Evolutionary conservation across 2,113 vertebrate genomes (phyloP), one percentile per base, ranked within the genome.

Genomic region (Haemorhous mexicanus): DNA sequence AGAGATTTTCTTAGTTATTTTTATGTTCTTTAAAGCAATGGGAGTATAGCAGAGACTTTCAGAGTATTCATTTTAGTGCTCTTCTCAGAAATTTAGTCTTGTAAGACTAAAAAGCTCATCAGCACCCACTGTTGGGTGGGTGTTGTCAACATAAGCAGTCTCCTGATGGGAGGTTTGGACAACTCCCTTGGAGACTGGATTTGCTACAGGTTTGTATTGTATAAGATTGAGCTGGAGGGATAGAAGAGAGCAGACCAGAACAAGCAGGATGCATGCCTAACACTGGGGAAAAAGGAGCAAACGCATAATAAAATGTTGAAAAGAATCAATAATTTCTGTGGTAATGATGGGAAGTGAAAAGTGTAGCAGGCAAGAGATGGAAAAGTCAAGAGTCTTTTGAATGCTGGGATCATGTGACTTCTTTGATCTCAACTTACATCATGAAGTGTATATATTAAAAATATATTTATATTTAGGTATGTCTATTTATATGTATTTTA

Each of bases 1-100:
- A 77, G 26, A 93, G 35, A 84, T 89, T 89, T 80, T 86, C 22
- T 84, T 78, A 39, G 81, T 91, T 94, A 67, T 92, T 94, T 89
- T 94, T 84, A 18, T 79, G 56, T 63, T 79, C 74, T 90, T 92
- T 61, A 84, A 92, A 92, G 87, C 73, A 81, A n/a, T 44, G 27
- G 61, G 44, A 78, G 15, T 47, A 17, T 12, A 74, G 47, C 28
- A 41, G 61, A 64, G 32, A n/a, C 47, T 87, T 84, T 61, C 37
- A 56, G 52, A 72, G n/a, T 52, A 47, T 69, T 77, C 3, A 4
- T 87, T 94, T 88, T 86, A 69, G 49, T 47, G 41, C 13, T 49
- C 2, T 3, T 24, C 33, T 32, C 41, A 17, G 4, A 0, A 49
- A 59, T 80, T 41, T 67, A 19, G 11, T 73, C 30, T 66, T 56